These are phyloP conservation scores for Protonibea diacanthus DNA, from an alignment of 2,797 vertebrate genomes.

Conservation along the genomic window DNA sequence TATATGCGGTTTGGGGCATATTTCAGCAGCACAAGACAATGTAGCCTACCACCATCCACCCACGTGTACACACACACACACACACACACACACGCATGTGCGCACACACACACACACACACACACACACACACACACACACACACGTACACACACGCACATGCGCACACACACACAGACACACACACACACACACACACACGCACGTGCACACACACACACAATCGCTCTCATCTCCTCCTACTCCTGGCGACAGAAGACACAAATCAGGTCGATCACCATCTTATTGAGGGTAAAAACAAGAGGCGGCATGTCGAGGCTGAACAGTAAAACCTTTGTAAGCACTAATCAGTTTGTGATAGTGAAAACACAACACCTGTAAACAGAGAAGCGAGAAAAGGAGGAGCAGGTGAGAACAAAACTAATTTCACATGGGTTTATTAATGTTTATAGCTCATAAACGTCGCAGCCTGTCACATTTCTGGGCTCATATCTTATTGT, in stretches of 20 bases:
- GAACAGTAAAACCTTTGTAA: background rate
- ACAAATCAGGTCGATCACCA: slow-evolving; percentile 47
- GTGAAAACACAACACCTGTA: slow-evolving; percentile 7
- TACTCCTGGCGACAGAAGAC: slow-evolving; percentile 48
- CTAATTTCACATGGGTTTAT: background rate
- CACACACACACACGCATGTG: slow-evolving; percentile 14
- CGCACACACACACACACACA: slow-evolving; percentile 3
- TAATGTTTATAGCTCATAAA: background rate
- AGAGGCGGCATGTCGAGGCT: slow-evolving; percentile 1
- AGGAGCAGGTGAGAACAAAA: background rate
- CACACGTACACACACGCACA: no score
- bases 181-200: slow-evolving; percentile 2
- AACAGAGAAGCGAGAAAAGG: background rate
- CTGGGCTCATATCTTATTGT: slow-evolving; percentile 5
- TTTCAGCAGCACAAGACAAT: slow-evolving; percentile 42
- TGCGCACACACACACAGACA: no score
- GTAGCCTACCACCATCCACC: slow-evolving; percentile 24
- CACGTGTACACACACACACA: background rate
- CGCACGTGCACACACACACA: slow-evolving; percentile 14
- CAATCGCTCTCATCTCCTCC: slow-evolving; percentile 50
- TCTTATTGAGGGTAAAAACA: slow-evolving; percentile 50
- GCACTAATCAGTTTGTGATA: background rate
- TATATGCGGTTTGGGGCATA: background rate
- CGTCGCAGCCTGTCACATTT: background rate
- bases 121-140: background rate